A percentile compares a stretch with the other conserved stretches of the same genome.
Evolutionary conservation across 2,888 invertebrate genomes (phyloP).

Genomic region (Idaea dimidiata): DNA sequence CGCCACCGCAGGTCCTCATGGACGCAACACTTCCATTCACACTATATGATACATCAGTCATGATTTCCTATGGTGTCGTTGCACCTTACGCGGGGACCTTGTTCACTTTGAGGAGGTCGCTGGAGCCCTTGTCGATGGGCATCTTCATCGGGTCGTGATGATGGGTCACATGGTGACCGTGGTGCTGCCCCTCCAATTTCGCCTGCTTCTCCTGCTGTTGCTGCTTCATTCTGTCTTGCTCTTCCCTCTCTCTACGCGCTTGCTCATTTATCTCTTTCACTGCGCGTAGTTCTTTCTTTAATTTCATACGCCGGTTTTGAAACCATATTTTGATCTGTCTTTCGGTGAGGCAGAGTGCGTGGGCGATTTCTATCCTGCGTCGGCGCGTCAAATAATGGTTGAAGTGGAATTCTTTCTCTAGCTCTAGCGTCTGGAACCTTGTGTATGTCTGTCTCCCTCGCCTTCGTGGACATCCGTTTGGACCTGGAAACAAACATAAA

Average conservation of each 20-base stretch:
- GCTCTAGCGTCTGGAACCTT: constrained; percentile 97
- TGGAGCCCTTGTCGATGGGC: constrained; percentile 87
- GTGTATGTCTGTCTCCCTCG: constrained; percentile 98
- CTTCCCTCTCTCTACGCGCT: constrained; percentile 93
- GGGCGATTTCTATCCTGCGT: constrained; percentile 98
- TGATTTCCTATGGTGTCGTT: constrained; percentile 59
- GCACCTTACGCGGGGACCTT: constrained; percentile 88
- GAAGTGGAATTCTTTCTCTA: constrained; percentile 99
- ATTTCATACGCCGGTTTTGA: constrained; percentile 97
- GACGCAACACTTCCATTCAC: constrained; percentile 77
- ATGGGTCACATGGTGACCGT: constrained; percentile 85
- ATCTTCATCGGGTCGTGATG: constrained; percentile 87
- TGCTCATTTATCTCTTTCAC: constrained; percentile 98
- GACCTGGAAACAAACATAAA: constrained; percentile 85
- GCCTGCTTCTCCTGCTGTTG: constrained; percentile 94
- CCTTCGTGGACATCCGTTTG: constrained; percentile 96
- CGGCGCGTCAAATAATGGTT: constrained; percentile 98
- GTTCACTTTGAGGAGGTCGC: constrained; percentile 88
- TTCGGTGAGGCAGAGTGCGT: constrained; percentile 96
- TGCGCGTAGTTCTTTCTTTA: constrained; percentile 96
- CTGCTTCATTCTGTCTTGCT: constrained; percentile 94
- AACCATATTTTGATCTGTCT: constrained; percentile 99
- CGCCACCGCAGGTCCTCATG: constrained; percentile 64
- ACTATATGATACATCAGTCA: constrained; percentile 81
- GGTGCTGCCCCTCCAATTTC: constrained; percentile 87